Percentiles rank a stretch among this genome's conserved stretches.
Evolutionary conservation across 2,113 vertebrate genomes (phyloP).

Genomic region (Petrocephalus zakoni): DNA sequence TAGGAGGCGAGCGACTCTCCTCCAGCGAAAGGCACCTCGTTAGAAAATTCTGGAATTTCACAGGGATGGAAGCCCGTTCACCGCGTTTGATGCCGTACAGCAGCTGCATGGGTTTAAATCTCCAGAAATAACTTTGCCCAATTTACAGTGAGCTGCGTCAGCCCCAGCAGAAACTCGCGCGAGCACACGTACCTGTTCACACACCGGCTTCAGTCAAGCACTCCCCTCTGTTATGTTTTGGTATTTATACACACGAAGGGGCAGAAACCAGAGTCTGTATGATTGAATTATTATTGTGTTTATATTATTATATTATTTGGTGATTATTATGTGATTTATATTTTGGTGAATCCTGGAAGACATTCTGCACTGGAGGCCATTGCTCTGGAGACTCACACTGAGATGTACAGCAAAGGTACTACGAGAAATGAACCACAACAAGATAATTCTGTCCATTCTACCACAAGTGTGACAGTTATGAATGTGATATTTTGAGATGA

Average conservation of each 20-base stretch:
- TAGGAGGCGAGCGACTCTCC: background rate
- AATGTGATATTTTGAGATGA: background rate
- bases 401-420: background rate
- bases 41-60: conserved; percentile 1
- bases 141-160: background rate
- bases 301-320: background rate
- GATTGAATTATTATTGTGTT: too few relatives aligned
- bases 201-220: background rate
- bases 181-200: background rate
- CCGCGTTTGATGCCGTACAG: background rate
- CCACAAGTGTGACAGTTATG: background rate
- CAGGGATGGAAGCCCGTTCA: background rate
- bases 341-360: background rate
- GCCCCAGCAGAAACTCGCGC: background rate
- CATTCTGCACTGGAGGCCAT: background rate
- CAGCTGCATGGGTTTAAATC: background rate
- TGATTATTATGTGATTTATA: background rate
- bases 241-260: background rate
- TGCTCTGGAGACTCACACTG: background rate
- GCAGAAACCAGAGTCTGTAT: background rate
- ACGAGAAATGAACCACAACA: background rate
- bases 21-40: background rate
- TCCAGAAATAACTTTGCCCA: background rate
- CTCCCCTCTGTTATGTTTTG: background rate
- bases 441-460: background rate